These are phyloP conservation scores for Diadema setosum DNA, from an alignment of 35 echinoderm and acorn worm species.

Conservation along the genomic window DNA sequence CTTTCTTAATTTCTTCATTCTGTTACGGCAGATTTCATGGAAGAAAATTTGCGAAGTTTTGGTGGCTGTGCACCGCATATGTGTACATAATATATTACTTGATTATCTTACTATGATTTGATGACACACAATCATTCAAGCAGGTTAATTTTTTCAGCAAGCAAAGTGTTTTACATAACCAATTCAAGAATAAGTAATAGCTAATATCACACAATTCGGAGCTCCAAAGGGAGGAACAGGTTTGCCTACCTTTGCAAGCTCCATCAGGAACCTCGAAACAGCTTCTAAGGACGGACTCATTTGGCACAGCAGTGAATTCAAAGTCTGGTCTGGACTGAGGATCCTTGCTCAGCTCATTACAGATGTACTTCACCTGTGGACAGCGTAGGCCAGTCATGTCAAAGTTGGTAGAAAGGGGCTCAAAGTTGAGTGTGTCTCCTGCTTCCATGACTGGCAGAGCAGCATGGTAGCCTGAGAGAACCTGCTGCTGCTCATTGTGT, in stretches of 20 bases:
- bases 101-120: no score
- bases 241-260: slow-evolving; percentile 63
- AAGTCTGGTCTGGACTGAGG: slow-evolving; percentile 42
- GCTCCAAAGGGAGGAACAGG: neutral
- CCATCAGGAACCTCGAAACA: slow-evolving; percentile 74
- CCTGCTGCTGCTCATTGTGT: neutral
- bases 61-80: no score
- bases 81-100: no score
- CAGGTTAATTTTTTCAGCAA: no score
- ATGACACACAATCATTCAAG: no score
- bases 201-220: no score
- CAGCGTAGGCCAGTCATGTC: slow-evolving; percentile 77
- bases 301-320: slow-evolving; percentile 56
- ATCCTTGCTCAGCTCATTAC: slow-evolving; percentile 66
- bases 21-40: no score
- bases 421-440: slow-evolving; percentile 37
- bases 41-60: no score
- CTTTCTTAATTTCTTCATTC: no score
- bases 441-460: slow-evolving; percentile 31
- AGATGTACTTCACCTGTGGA: slow-evolving; percentile 47
- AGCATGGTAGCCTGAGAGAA: slow-evolving; percentile 55
- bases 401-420: slow-evolving; percentile 46
- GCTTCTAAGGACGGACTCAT: slow-evolving; percentile 41
- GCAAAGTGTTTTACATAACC: no score
- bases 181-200: no score